Evolutionary conservation across 2,797 vertebrate genomes (phyloP), one percentile per base, ranked within the genome.

Genomic region (Cossypha heuglini): DNA sequence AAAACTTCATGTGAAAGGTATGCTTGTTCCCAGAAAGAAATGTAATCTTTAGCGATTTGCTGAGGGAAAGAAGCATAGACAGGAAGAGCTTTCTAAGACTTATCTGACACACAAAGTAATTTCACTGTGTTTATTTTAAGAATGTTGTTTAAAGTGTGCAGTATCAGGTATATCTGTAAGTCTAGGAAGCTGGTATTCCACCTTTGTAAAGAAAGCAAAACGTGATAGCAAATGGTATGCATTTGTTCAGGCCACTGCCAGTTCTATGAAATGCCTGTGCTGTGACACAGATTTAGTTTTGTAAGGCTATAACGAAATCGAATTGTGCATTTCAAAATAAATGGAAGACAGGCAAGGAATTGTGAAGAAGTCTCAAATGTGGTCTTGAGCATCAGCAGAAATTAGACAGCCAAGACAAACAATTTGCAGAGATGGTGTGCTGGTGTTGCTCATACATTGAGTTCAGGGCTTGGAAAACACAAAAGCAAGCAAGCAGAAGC

Each of bases 221-320:
- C 1, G 0, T 24, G 57, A n/a, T 8, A 67, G 16, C 13, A 57
- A 71, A 58, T 0, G 0, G 45, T 13, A 69, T 9, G 7, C 37
- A 49, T 76, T 73, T 76, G 45, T 21, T 88, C 29, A 86, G 48
- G 16, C 21, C 59, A 29, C 1, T 49, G 66, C 51, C 54, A 86
- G 7, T 46, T 75, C 62, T 58, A 35, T 13, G 51, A 93, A 89
- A 76, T 26, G 31, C 19, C 35, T 51, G 12, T 31, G 33, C 31
- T 57, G 11, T 21, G 28, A 46, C 38, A 73, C 1, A 14, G n/a
- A 69, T 72, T 87, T 64, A 22, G 68, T 58, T 89, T 91, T 51
- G 38, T 37, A 62, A 69, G 35, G 46, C 9, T 57, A 18, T 68
- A 86, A 86, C 14, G 24, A 81, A 94, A 88, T 63, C 6, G 28